Conservation (phyloP, 2,113 vertebrate genomes). For the Calidris pygmaea region DNA sequence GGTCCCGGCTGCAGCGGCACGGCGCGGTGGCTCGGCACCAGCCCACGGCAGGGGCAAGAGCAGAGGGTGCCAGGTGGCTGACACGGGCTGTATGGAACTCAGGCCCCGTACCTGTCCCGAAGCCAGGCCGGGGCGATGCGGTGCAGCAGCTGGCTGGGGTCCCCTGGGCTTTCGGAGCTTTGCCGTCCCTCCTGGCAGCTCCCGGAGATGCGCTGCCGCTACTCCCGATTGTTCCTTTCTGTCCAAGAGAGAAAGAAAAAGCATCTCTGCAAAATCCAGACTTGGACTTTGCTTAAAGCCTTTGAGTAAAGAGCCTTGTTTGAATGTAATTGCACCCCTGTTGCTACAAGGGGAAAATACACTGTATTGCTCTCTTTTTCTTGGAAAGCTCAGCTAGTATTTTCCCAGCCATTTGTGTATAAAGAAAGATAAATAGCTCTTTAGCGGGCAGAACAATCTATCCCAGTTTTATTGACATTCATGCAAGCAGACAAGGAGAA, state of each 20-base stretch:
- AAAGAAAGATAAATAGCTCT: constrained; percentile 67
- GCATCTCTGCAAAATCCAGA: constrained; percentile 52
- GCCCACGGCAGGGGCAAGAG: neutral
- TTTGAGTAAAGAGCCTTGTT: constrained; percentile 57
- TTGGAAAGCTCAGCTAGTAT: constrained; percentile 62
- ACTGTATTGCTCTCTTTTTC: constrained; percentile 36
- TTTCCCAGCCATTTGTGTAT: constrained; percentile 62
- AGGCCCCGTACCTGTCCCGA: fast-evolving
- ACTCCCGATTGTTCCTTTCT: constrained; percentile 2
- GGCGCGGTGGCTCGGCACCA: neutral
- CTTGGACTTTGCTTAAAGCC: constrained; percentile 59
- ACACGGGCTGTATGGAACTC: neutral
- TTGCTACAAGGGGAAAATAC: constrained; percentile 65
- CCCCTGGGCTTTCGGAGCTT: neutral
- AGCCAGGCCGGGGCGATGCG: neutral
- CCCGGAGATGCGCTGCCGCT: neutral
- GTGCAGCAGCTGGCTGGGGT: neutral
- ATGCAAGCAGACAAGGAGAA: constrained; percentile 38
- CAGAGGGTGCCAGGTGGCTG: neutral
- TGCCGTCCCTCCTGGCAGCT: constrained; percentile 5
- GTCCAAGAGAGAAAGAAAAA: constrained; percentile 36
- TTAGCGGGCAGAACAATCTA: constrained; percentile 49
- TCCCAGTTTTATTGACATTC: constrained; percentile 42
- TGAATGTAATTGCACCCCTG: constrained; percentile 66
- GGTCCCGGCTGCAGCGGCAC: neutral